Conservation (phyloP, 2,113 vertebrate genomes). For the Bungarus multicinctus region DNA sequence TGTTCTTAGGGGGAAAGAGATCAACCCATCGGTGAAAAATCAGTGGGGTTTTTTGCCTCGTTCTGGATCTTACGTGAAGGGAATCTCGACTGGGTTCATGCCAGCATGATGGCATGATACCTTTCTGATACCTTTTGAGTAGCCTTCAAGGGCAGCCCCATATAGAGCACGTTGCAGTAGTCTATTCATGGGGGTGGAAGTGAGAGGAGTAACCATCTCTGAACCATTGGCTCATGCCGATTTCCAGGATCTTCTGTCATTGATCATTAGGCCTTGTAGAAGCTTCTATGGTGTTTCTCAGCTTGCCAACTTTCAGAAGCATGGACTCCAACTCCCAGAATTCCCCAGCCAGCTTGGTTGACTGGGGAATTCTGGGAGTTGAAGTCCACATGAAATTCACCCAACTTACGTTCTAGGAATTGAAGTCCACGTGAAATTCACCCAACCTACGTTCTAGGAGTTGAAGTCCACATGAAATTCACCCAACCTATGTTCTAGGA, state of each 20-base stretch:
- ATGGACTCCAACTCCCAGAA: not conserved
- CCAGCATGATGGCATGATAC: too few relatives aligned
- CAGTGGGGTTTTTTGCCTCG: not conserved
- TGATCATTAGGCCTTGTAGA: not conserved
- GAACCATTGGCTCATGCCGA: not conserved
- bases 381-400: too few relatives aligned
- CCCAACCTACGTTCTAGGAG: too few relatives aligned
- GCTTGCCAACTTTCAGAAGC: not conserved
- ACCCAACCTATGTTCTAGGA: too few relatives aligned
- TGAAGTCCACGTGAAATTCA: too few relatives aligned
- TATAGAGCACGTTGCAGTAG: not conserved
- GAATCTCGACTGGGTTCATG: not conserved
- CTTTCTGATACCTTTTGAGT: too few relatives aligned
- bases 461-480: too few relatives aligned
- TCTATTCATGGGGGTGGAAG: not conserved
- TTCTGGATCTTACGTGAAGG: not conserved
- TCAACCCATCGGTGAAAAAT: not conserved
- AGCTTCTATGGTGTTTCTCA: not conserved
- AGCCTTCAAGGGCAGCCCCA: not conserved
- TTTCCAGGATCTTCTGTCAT: not conserved
- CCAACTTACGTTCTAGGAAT: too few relatives aligned
- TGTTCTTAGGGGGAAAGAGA: not conserved
- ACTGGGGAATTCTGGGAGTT: not conserved
- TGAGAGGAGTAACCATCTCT: not conserved
- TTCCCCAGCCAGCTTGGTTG: too few relatives aligned